Evolutionary conservation across 2,888 invertebrate genomes (phyloP).

Genomic region (Nemoura dubitans): DNA sequence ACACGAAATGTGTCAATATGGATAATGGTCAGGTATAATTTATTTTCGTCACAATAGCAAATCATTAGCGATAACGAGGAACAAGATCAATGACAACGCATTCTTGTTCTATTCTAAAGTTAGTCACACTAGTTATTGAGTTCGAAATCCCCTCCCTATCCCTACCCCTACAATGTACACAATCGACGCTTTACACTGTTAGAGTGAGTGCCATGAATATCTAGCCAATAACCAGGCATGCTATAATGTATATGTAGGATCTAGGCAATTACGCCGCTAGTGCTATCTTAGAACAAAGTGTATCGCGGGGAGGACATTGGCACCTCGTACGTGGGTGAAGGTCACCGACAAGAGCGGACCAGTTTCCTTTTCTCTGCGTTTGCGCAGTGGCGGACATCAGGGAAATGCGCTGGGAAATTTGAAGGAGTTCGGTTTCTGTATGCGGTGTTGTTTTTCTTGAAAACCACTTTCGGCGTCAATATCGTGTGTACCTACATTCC

Average conservation of each 20-base stretch:
- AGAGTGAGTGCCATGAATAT: too few species aligned
- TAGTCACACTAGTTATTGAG: background rate
- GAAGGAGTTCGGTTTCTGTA: background rate
- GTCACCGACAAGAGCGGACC: background rate
- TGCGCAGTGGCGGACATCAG: background rate
- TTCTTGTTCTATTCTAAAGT: too few species aligned
- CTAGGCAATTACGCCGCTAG: background rate
- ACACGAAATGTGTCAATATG: too few species aligned
- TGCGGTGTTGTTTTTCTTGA: too few species aligned
- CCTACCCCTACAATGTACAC: too few species aligned
- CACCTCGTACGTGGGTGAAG: conserved; percentile 7
- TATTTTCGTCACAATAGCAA: background rate
- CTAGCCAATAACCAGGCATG: too few species aligned
- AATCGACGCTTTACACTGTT: too few species aligned
- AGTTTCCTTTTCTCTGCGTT: background rate
- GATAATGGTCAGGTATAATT: background rate
- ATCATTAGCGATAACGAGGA: background rate
- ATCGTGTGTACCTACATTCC: too few species aligned
- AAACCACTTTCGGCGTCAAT: too few species aligned
- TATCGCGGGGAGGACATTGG: background rate
- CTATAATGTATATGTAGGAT: too few species aligned
- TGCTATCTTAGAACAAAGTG: background rate
- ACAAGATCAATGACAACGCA: background rate
- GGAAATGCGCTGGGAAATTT: background rate
- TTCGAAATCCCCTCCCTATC: too few species aligned